Base-by-base conservation (phyloP, 2,797 vertebrate species). In the Glossophaga mutica region DNA sequence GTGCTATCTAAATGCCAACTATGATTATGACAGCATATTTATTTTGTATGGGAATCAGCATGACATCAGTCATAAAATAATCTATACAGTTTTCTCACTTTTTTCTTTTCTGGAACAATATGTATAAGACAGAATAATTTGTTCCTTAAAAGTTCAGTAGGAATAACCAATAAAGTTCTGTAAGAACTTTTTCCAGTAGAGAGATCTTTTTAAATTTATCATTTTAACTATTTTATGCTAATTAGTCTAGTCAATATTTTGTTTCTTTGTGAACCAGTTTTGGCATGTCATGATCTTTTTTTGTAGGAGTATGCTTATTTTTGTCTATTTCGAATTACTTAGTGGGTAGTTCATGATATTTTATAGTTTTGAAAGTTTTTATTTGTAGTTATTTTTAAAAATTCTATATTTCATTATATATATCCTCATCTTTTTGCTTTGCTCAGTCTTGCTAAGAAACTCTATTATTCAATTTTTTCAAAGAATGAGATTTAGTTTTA, bases 181-280 rank as follows among this genome's bases (percentile, higher is more conserved):
- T 89, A 37, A 83, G n/a, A 90, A 21, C 19, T 46, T 48, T 95
- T 94, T 29, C n/a, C 74, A 81, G 22, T 37, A 32, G 71, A 87
- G 42, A 71, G 21, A 11, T 81, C 16, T 91, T 90, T 81, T 91
- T 1, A 82, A 88, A 18, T 95, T 83, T 83, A 0, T 10, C n/a
- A 91, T 91, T 82, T 96, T 95, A 91, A 88, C 39, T 78, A 90
- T 73, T 85, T 67, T 93, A 86, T 95, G 26, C 12, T 91, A 89
- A 65, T 67, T 94, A 32, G 42, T 65, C 10, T 71, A 50, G 83
- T 77, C 46, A 73, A 4, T 68, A 68, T 73, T 89, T 24, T 87
- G 4, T 39, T 90, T 90, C 34, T 82, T 67, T 6, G 67, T 83
- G 18, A 1, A 83, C 32, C 7, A 57, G 16, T 29, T 85, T 92